A percentile compares a stretch with the other conserved stretches of the same genome.
phyloP scores from a whole-genome alignment of 2,797 vertebrate genomes.

The Naso thynnoides region DNA sequence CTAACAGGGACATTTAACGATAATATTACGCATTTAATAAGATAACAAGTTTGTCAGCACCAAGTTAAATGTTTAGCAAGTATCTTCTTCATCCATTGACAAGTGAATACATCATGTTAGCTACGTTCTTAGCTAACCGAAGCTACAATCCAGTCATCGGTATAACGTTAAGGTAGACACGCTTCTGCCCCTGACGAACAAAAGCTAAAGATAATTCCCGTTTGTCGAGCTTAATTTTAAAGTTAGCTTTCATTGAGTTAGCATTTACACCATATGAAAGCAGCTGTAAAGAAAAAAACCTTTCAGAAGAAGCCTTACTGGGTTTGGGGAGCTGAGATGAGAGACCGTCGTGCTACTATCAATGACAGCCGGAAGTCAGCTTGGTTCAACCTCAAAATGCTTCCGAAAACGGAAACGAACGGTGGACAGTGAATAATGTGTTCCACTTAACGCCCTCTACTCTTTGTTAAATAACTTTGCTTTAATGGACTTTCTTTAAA shows the following conservation, averaged over 20 bases:
- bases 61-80: neutral
- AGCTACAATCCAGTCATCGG: neutral
- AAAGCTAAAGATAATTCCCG: too few relatives aligned
- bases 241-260: fast-evolving
- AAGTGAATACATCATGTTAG: neutral
- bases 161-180: neutral
- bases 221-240: neutral
- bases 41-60: neutral
- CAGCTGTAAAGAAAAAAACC: fast-evolving
- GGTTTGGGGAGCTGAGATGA: neutral
- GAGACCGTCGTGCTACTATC: neutral
- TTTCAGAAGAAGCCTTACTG: constrained; percentile 6
- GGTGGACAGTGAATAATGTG: too few relatives aligned
- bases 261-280: fast-evolving
- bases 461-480: too few relatives aligned
- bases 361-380: constrained; percentile 53
- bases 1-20: neutral
- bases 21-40: neutral
- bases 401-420: constrained; percentile 21
- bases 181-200: neutral
- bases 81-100: fast-evolving
- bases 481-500: too few relatives aligned
- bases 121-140: constrained; percentile 3
- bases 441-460: too few relatives aligned
- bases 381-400: constrained; percentile 28